A percentile compares a stretch with the other conserved stretches of the same genome.
Conservation (phyloP, 2,797 vertebrate species). For the Pelochelys cantorii region DNA sequence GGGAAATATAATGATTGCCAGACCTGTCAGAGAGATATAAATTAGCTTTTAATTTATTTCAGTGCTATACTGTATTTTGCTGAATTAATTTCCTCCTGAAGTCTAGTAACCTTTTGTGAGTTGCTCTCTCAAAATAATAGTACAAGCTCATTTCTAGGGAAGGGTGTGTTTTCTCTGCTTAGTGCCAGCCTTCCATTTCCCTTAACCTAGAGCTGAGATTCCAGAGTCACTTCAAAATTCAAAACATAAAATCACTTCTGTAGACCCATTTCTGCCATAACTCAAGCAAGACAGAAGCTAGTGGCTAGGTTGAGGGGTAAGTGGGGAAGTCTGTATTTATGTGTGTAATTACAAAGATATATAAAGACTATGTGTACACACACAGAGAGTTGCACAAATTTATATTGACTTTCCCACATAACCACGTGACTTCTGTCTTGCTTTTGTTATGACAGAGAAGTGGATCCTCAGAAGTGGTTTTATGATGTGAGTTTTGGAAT, state of each 20-base stretch:
- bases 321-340: not conserved
- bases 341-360: not conserved
- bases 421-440: too few relatives aligned
- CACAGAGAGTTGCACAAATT: not conserved
- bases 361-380: not conserved
- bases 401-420: too few relatives aligned
- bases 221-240: not conserved
- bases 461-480: too few relatives aligned
- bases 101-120: not conserved
- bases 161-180: not conserved
- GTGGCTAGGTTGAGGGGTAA: not conserved
- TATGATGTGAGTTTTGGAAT: too few relatives aligned
- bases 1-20: not conserved
- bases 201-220: fast-evolving
- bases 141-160: not conserved
- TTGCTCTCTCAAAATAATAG: not conserved
- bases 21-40: not conserved
- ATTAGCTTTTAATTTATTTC: not conserved
- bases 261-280: not conserved
- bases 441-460: too few relatives aligned
- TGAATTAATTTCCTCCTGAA: not conserved
- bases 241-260: not conserved
- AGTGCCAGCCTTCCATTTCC: not conserved
- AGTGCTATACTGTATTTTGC: not conserved
- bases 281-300: not conserved